Conservation (phyloP, 2,113 vertebrate species). For the Brachionichthys hirsutus region DNA sequence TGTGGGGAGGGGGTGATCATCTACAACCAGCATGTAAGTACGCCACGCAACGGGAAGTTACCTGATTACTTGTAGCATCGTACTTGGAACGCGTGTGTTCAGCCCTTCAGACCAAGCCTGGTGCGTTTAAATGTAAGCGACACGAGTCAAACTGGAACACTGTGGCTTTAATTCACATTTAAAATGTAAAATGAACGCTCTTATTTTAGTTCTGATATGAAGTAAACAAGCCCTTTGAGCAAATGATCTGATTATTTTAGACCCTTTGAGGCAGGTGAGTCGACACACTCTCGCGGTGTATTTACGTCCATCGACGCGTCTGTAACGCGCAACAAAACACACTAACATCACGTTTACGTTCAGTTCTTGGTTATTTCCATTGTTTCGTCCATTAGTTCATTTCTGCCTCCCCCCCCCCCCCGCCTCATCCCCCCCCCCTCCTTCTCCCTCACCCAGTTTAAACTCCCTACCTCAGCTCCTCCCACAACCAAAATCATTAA, state of each 20-base stretch:
- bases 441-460: conserved; percentile 64
- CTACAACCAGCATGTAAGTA: conserved; percentile 88
- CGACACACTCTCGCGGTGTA: background rate
- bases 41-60: no score
- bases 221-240: no score
- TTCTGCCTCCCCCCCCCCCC: conserved; percentile 42
- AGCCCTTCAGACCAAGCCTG: no score
- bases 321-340: conserved; percentile 3
- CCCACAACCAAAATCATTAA: conserved; percentile 64
- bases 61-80: no score
- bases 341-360: conserved; percentile 38
- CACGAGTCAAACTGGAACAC: no score
- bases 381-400: conserved; percentile 38
- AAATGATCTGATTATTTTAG: no score
- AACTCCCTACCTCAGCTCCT: conserved; percentile 73
- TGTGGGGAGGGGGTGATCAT: conserved; percentile 89
- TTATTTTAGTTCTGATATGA: no score
- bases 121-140: no score
- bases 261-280: no score
- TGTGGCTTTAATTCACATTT: no score
- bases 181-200: no score
- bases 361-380: conserved; percentile 25
- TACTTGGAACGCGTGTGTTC: no score
- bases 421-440: conserved; percentile 42
- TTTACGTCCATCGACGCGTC: conserved; percentile 17